Evolutionary conservation across 1,140 invertebrate species (phyloP), one percentile per base, ranked within the genome.

Genomic region (Cardiocondyla obscurior): DNA sequence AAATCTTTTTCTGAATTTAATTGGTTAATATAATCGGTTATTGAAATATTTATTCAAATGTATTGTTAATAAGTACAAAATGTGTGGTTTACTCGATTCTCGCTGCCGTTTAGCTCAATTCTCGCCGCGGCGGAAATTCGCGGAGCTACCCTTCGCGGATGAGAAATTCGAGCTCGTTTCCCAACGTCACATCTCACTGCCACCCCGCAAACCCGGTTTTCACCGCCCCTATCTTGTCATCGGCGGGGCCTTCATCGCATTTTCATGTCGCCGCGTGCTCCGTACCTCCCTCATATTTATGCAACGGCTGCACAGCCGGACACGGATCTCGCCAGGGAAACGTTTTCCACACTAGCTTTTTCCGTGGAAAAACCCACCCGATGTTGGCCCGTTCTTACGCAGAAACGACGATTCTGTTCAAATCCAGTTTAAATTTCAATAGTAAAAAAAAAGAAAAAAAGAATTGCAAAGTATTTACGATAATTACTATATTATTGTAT

Each of bases 211-310:
- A 49, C 19, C 67, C 79, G 64, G n/a, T 55, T 73, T 79, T 87
- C 57, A n/a, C 46, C 30, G 25, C 16, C 51, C 64, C 49, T 58
- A 58, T 85, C 69, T 83, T 82, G 79, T 88, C 86, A 88, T 88
- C 87, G 85, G 42, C 77, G 85, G 42, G 53, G 72, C 72, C 86
- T 88, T 88, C 87, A 89, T 89, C 87, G 87, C 87, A 89, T 89
- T 89, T 89, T 88, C 87, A 89, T 89, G 87, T 83, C 74, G 69
- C 73, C 86, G 86, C 73, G 87, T 86, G 81, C 84, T 84, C 58
- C 74, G 67, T 51, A 83, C 72, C 62, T 87, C 58, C 84, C 87
- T 89, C 87, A 89, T 89, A 89, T 89, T 89, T 89, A 89, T 89
- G 87, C 86, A 89, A 89, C 86, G 87, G 81, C 58, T 83, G 86